These are phyloP conservation scores for Pangasius mekongensis DNA, from an alignment of 2,797 vertebrate species.

Conservation along the genomic window DNA sequence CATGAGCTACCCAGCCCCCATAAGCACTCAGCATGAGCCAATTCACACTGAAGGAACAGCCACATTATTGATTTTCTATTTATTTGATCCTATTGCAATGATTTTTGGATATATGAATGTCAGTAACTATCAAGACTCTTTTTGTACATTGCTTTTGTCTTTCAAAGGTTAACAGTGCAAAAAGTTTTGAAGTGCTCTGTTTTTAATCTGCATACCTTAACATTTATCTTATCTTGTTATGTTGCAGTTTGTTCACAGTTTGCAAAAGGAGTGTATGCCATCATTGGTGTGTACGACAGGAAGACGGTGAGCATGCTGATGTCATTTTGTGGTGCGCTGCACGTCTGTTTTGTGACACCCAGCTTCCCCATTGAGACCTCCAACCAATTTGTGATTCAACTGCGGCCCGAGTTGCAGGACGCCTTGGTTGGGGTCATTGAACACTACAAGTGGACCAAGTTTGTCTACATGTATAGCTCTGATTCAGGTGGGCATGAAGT, in stretches of 20 bases:
- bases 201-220: background rate
- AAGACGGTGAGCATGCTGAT: slow-evolving; percentile 99
- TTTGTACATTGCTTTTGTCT: background rate
- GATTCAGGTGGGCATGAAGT: slow-evolving; percentile 82
- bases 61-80: background rate
- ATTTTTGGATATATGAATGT: background rate
- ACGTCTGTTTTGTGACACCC: slow-evolving; percentile 96
- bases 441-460: slow-evolving; percentile 95
- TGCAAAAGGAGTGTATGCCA: slow-evolving; percentile 97
- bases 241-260: slow-evolving; percentile 96
- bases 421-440: slow-evolving; percentile 94
- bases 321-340: slow-evolving; percentile 96
- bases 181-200: background rate
- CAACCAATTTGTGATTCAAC: slow-evolving; percentile 98
- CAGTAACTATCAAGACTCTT: background rate
- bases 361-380: slow-evolving; percentile 96
- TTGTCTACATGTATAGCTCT: slow-evolving; percentile 98
- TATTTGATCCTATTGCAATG: slow-evolving; percentile 5
- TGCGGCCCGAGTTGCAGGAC: slow-evolving; percentile 95
- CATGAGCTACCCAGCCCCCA: slow-evolving; percentile 62
- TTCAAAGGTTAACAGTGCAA: background rate
- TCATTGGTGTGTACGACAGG: slow-evolving; percentile 97
- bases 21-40: slow-evolving; percentile 20
- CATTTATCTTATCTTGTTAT: slow-evolving; percentile 11
- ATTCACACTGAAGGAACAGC: slow-evolving; percentile 9